phyloP scores from a whole-genome alignment of 2,888 invertebrate species.

The Drosophila mimica region DNA sequence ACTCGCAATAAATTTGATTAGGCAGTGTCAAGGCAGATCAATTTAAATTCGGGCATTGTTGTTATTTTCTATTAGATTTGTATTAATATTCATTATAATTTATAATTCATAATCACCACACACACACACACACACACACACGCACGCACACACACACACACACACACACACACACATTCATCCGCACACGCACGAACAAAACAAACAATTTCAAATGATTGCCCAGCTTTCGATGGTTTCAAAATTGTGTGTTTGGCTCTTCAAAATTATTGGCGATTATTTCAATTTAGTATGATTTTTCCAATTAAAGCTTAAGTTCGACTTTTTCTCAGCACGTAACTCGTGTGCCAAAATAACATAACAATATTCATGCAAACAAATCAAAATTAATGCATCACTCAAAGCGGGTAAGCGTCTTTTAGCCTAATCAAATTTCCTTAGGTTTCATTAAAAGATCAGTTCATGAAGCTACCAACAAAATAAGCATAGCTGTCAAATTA shows the following conservation, averaged over 20 bases:
- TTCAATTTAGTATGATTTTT: slow-evolving; percentile 70
- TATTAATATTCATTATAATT: slow-evolving; percentile 48
- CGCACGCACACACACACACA: slow-evolving; percentile 1
- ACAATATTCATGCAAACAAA: neutral
- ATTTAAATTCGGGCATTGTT: slow-evolving; percentile 36
- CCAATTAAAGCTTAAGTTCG: slow-evolving; percentile 67
- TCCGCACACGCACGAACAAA: neutral
- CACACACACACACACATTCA: slow-evolving; percentile 5
- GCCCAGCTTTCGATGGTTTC: slow-evolving; percentile 23
- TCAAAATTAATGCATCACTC: slow-evolving; percentile 23
- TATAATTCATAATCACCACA: slow-evolving; percentile 46
- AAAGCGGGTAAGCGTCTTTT: slow-evolving; percentile 43
- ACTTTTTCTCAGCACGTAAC: slow-evolving; percentile 14
- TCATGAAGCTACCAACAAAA: neutral
- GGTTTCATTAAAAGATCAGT: neutral
- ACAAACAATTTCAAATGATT: slow-evolving; percentile 30
- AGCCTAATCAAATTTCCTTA: neutral
- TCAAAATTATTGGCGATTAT: slow-evolving; percentile 59
- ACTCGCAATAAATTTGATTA: slow-evolving; percentile 50
- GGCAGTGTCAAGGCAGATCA: slow-evolving; percentile 58
- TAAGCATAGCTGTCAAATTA: neutral
- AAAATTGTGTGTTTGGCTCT: slow-evolving; percentile 38
- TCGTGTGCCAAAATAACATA: neutral
- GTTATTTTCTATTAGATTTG: slow-evolving; percentile 47
- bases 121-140: slow-evolving; percentile 10